These are phyloP conservation scores for Epistrophe eligans DNA, from an alignment of 2,888 invertebrate species.

Conservation along the genomic window DNA sequence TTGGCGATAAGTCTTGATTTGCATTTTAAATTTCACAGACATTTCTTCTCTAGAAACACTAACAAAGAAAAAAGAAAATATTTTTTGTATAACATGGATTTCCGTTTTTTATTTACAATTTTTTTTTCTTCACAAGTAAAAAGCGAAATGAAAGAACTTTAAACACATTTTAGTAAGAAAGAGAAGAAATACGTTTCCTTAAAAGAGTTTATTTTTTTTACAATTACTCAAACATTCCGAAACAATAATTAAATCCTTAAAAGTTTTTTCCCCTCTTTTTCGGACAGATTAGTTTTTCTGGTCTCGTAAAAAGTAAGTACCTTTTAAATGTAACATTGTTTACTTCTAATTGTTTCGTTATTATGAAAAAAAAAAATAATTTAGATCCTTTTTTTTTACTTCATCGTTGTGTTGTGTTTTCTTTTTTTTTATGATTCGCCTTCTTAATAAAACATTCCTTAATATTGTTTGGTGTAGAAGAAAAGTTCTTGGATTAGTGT, in stretches of 20 bases:
- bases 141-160: not conserved
- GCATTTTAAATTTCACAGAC: too few species aligned
- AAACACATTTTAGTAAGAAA: not conserved
- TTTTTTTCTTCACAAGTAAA: not conserved
- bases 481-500: conserved; percentile 30
- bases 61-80: too few species aligned
- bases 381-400: conserved; percentile 12
- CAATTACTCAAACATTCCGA: not conserved
- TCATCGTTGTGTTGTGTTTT: not conserved
- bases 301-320: not conserved
- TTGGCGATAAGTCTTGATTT: too few species aligned
- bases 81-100: too few species aligned
- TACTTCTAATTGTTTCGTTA: conserved; percentile 66
- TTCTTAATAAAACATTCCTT: conserved; percentile 3
- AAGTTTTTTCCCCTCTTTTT: not conserved
- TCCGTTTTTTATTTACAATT: not conserved
- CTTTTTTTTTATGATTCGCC: not conserved
- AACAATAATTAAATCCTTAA: not conserved
- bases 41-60: too few species aligned
- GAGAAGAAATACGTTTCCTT: not conserved
- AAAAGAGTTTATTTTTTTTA: not conserved
- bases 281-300: not conserved
- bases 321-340: conserved; percentile 56
- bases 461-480: not conserved
- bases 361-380: conserved; percentile 3